Evolutionary conservation across 2,888 invertebrate genomes (phyloP), one percentile per base, ranked within the genome.

Genomic region (Branchipolynoe longqiensis): DNA sequence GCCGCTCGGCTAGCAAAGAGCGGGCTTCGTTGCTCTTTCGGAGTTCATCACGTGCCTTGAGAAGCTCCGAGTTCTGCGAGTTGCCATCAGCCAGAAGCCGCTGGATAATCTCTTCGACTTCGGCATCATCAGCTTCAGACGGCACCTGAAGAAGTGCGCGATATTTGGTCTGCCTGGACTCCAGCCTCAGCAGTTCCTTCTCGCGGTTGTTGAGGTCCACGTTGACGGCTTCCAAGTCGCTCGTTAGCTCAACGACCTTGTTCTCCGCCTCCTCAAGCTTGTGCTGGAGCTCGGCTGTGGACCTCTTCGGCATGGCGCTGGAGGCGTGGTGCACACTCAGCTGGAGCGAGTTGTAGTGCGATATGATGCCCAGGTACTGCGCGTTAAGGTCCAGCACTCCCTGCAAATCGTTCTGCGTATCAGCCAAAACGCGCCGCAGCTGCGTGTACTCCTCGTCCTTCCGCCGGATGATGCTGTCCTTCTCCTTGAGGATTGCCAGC

Each of bases 361-460:
- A 59, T 31, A 88, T 88, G 81, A 88, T 88, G 25, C 25, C 48
- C 28, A 88, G 82, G 38, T 88, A 88, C 81, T 88, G 85, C 28
- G 62, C 86, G 84, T 88, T 88, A 2, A 88, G 83, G 36, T 88
- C 88, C n/a, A 88, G 85, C n/a, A 87, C 85, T 12, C 58, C 69
- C 54, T 88, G 86, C 48, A 88, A 31, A 48, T 88, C 87, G 28
- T 59, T 82, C 73, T 87, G 87, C 8, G 85, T 88, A 59, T 88
- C 88, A 0, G 64, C 81, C 25, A 88, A 54, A 22, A 88, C 83
- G 14, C 54, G 41, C 41, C 82, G 59, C 83, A 88, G 85, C 69
- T 86, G 87, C 18, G 14, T 38, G 73, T 88, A 88, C 83, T 88
- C 88, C 40, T 86, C 84, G 18, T 88, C 88, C 40, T 87, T 87